Evolutionary conservation across 35 echinoderm and acorn worm species (phyloP).

Genomic region (Holothuria glaberrima): DNA sequence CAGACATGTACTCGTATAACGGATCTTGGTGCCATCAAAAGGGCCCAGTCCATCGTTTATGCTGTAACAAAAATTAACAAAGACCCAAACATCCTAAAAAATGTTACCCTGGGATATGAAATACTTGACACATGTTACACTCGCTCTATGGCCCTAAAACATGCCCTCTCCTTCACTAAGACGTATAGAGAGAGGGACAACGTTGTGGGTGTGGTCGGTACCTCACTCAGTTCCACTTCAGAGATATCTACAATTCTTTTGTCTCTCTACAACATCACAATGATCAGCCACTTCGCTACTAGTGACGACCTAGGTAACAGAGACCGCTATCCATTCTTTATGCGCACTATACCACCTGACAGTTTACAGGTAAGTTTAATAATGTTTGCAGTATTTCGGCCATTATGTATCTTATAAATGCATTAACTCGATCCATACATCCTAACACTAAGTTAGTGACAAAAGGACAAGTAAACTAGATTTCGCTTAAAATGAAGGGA

Average conservation of each 20-base stretch:
- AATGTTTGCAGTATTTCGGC: no score
- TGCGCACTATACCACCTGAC: slow-evolving; percentile 29
- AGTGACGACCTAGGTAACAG: slow-evolving; percentile 40
- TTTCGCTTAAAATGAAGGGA: not conserved
- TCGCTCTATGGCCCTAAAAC: not conserved
- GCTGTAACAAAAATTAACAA: slow-evolving; percentile 29
- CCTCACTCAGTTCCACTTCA: not conserved
- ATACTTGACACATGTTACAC: slow-evolving; percentile 43
- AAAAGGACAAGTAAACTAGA: no score
- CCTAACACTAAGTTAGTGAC: no score
- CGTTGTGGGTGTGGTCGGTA: slow-evolving; percentile 1
- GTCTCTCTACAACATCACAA: slow-evolving; percentile 10
- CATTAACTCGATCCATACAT: no score
- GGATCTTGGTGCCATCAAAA: not conserved
- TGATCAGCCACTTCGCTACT: slow-evolving; percentile 57
- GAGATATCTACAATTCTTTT: not conserved
- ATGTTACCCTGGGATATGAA: slow-evolving; percentile 38
- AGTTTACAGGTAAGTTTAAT: not conserved
- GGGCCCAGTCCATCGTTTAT: not conserved
- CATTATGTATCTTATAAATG: no score
- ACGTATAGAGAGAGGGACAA: not conserved
- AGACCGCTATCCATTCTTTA: slow-evolving; percentile 38
- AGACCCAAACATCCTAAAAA: not conserved
- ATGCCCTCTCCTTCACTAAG: no score
- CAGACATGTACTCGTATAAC: not conserved